Percentiles rank a stretch among this genome's conserved stretches.
Evolutionary conservation across 2,797 vertebrate species (phyloP).

Genomic region (Lerista edwardsae): DNA sequence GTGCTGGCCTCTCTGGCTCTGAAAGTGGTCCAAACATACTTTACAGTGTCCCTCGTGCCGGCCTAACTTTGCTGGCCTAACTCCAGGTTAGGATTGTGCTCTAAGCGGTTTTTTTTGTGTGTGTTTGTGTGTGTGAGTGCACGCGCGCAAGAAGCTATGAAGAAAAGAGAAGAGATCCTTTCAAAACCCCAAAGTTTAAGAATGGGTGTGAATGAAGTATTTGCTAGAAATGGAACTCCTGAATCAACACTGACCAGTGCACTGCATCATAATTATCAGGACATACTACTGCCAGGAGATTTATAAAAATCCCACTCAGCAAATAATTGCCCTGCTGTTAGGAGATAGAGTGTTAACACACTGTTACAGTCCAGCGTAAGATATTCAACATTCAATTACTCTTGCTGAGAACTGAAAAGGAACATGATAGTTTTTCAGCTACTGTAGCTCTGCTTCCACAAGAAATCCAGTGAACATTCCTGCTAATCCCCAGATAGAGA

Average conservation of each 20-base stretch:
- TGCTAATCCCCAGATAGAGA: slow-evolving; percentile 56
- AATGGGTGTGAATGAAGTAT: slow-evolving; percentile 77
- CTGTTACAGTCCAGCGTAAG: slow-evolving; percentile 78
- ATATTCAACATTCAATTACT: slow-evolving; percentile 82
- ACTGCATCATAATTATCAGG: slow-evolving; percentile 94
- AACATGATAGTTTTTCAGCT: slow-evolving; percentile 78
- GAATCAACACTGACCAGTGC: slow-evolving; percentile 92
- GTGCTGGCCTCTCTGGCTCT: too few species aligned
- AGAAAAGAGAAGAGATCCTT: slow-evolving; percentile 54
- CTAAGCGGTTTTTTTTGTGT: too few species aligned
- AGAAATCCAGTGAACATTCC: slow-evolving; percentile 64
- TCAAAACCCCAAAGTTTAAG: slow-evolving; percentile 72
- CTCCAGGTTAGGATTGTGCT: too few species aligned
- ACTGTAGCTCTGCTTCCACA: slow-evolving; percentile 61
- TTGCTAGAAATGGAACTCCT: slow-evolving; percentile 78
- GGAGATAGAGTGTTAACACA: slow-evolving; percentile 82
- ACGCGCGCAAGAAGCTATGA: slow-evolving; percentile 39
- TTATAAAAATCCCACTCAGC: slow-evolving; percentile 90
- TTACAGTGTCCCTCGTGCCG: too few species aligned
- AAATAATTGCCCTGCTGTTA: slow-evolving; percentile 88
- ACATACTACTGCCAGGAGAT: slow-evolving; percentile 83
- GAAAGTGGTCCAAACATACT: too few species aligned
- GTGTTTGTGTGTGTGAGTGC: too few species aligned
- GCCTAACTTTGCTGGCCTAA: too few species aligned
- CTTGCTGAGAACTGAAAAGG: slow-evolving; percentile 77